A percentile compares a stretch with the other conserved stretches of the same genome.
Evolutionary conservation across 1,140 invertebrate species (phyloP).

Genomic region (Phortica variegata): DNA sequence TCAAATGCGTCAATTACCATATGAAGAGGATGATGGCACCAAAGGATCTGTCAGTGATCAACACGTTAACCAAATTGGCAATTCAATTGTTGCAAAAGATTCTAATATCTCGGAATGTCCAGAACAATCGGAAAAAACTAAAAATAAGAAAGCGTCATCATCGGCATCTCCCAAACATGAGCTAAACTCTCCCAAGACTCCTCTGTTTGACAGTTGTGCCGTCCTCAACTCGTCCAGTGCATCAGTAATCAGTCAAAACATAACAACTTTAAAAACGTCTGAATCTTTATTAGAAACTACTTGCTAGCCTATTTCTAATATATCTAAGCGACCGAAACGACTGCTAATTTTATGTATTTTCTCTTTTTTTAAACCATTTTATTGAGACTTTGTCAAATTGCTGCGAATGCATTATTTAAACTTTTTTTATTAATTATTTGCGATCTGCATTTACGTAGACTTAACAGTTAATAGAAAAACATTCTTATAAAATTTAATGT

Average conservation of each 20-base stretch:
- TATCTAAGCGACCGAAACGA: too few species aligned
- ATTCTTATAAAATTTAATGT: conserved; percentile 28
- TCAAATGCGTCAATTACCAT: conserved; percentile 31
- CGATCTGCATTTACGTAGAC: too few species aligned
- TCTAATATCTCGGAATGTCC: conserved; percentile 8
- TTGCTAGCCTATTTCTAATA: too few species aligned
- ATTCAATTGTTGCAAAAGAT: conserved; percentile 2
- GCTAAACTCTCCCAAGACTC: not conserved
- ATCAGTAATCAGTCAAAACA: conserved; percentile 11
- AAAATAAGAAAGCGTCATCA: conserved; percentile 12
- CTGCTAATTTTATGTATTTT: too few species aligned
- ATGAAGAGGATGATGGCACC: conserved; percentile 14
- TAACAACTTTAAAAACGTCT: conserved; percentile 28
- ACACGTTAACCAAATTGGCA: conserved; percentile 23
- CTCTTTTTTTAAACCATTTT: too few species aligned
- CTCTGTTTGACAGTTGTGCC: conserved; percentile 3
- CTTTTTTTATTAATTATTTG: too few species aligned
- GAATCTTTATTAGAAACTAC: conserved; percentile 48
- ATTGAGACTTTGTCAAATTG: too few species aligned
- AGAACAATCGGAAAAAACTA: conserved; percentile 12
- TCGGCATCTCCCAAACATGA: not conserved
- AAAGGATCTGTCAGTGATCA: conserved; percentile 30
- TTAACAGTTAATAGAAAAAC: conserved; percentile 13
- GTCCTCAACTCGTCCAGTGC: conserved; percentile 11
- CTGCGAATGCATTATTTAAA: conserved; percentile 33